Evolutionary conservation across 2,888 invertebrate genomes (phyloP), one percentile per base, ranked within the genome.

Genomic region (Mystacides longicornis): DNA sequence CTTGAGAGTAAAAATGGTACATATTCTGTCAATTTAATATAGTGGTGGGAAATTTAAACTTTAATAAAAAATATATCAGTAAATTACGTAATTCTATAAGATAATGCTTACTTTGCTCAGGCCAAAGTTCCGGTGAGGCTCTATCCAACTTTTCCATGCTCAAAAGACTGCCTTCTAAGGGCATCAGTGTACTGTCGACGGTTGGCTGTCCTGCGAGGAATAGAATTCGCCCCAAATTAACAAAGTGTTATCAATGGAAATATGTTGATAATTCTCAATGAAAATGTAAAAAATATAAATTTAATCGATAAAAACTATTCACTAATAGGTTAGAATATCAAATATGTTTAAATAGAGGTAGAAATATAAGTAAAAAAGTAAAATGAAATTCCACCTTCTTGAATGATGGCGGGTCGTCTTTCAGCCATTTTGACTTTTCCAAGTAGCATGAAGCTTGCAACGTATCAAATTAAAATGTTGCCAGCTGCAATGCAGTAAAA

Each of bases 71-170:
- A 37, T 27, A 14, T 11, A 47, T 54, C 19, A 21, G 21, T 49
- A 14, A 19, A 37, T 55, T 27, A 43, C 42, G 4, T 45, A 19
- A 22, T 16, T 57, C 59, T 45, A 46, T 54, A 60, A 56, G 56
- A 42, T 37, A 51, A 61, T 56, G 19, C 85, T 84, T 80, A 93
- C 94, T 89, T 77, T 91, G 89, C 72, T 95, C 94, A 21, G 95
- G 95, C 96, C 96, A 97, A 66, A 96, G 73, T 69, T 96, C 94
- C 27, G 96, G 96, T 2, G 96, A 96, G n/a, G 91, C 85, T 64
- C 96, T 81, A 72, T 94, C 94, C 64, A 97, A 75, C 69, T 90
- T 93, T 75, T 97, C 96, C 67, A 88, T 79, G 67, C 93, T 93
- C 65, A 93, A 77, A 57, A 96, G 79, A 68, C 84, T 87, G 67